A percentile compares a stretch with the other conserved stretches of the same genome.
phyloP scores from a whole-genome alignment of 2,888 invertebrate species.

The Drosophila basisetae region DNA sequence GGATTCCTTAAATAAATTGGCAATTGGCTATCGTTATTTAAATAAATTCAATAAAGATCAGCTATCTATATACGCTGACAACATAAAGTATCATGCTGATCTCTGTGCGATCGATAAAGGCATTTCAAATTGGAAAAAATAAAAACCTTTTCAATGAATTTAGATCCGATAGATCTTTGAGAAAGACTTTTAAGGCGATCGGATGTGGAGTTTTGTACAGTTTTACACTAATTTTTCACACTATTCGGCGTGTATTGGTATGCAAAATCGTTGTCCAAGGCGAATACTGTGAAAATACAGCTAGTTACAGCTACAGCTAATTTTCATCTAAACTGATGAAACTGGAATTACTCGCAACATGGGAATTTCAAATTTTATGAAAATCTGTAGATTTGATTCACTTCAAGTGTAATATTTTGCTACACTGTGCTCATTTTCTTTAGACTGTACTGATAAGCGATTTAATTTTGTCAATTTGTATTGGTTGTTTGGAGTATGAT shows the following conservation, averaged over 20 bases:
- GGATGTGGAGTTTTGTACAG: neutral
- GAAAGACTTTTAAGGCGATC: neutral
- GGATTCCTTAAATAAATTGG: neutral
- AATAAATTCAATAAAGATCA: neutral
- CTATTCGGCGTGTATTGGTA: neutral
- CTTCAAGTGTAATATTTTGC: neutral
- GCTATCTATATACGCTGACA: neutral
- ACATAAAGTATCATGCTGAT: neutral
- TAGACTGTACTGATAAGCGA: neutral
- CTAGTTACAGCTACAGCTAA: neutral
- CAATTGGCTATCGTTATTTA: neutral
- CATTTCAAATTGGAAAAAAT: neutral
- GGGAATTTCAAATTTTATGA: neutral
- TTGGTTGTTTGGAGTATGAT: neutral
- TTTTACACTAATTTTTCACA: neutral
- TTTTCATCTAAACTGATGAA: neutral
- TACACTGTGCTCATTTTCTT: neutral
- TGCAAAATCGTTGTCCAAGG: neutral
- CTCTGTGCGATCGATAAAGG: neutral
- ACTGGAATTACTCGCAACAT: neutral
- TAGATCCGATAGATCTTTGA: neutral
- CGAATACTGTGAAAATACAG: neutral
- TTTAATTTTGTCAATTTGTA: neutral
- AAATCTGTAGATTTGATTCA: neutral
- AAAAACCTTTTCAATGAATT: neutral